Conservation (phyloP, 2,888 invertebrate genomes). For the Thecophora atra region DNA sequence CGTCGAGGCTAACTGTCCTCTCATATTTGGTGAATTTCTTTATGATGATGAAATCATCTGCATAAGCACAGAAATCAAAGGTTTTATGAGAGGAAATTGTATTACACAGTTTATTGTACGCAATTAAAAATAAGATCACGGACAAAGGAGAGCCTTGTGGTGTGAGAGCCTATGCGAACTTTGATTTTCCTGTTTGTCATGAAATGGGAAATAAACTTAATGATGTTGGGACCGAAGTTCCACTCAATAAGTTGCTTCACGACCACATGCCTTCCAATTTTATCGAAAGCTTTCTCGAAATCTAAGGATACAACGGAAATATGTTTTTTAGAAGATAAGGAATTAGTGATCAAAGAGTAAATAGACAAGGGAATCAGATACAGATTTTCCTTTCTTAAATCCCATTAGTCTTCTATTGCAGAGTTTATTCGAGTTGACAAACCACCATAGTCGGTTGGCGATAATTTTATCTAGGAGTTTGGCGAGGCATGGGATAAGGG, state of each 20-base stretch:
- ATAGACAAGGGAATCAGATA: slow-evolving; percentile 37
- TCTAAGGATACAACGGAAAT: slow-evolving; percentile 32
- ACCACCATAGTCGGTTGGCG: neutral
- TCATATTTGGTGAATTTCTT: neutral
- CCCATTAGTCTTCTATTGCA: slow-evolving; percentile 29
- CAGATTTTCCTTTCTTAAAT: slow-evolving; percentile 27
- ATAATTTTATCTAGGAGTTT: neutral
- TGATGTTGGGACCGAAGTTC: too few relatives aligned
- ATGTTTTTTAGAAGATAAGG: slow-evolving; percentile 18
- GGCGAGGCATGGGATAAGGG: neutral
- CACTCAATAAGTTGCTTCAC: too few relatives aligned
- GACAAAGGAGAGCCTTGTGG: too few relatives aligned
- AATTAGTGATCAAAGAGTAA: slow-evolving; percentile 21
- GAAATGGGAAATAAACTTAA: too few relatives aligned
- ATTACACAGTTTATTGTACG: too few relatives aligned
- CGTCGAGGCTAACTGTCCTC: slow-evolving; percentile 19
- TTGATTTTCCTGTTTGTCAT: too few relatives aligned
- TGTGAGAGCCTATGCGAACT: too few relatives aligned
- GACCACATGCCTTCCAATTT: slow-evolving; percentile 26
- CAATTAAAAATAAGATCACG: too few relatives aligned
- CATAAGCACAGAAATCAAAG: too few relatives aligned
- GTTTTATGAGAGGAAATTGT: too few relatives aligned
- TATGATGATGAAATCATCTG: slow-evolving; percentile 10
- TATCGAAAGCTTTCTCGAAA: slow-evolving; percentile 34
- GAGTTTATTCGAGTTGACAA: neutral